Evolutionary conservation across 2,797 vertebrate genomes (phyloP), one percentile per base, ranked within the genome.

Genomic region (Gephyroberyx darwinii): DNA sequence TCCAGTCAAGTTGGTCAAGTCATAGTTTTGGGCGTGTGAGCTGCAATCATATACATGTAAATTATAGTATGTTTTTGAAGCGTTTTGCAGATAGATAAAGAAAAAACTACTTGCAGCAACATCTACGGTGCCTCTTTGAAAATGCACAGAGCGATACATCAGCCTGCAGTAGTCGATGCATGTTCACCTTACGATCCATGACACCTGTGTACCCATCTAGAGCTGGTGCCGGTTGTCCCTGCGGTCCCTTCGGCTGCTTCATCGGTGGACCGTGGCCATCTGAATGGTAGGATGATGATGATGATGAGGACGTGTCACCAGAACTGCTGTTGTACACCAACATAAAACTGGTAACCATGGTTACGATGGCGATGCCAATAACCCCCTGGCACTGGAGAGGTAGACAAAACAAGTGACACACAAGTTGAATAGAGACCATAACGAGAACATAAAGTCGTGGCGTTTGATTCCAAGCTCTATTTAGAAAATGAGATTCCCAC

Each of bases 291-390:
- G 84, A 39, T 41, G 83, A 30, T 1, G 76, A 37, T 33, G 61
- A 14, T 1, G 74, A 67, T 37, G 79, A 54, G 7, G 80, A 80
- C 55, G 80, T 84, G 54, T 74, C 45, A 26, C 88, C 77, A 79
- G 85, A 80, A 84, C 93, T 93, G 86, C 90, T 94, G 91, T 94
- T 95, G 93, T 98, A 98, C 86, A 95, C 90, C 84, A 98, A 86
- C 93, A 97, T 93, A 86, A 98, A 92, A 91, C 95, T 94, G 91
- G 96, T 96, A 92, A 96, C 96, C 95, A 95, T 95, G 91, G 95
- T 95, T 90, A 96, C 86, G 66, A 92, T 86, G 84, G 96, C 90
- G 91, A 95, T 95, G 89, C 95, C 94, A 87, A 94, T 93, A 92
- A 98, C 87, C 84, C 95, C 95, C 88, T 96, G 95, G 92, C 93